Evolutionary conservation across 2,113 vertebrate genomes (phyloP).

Genomic region (Furnarius figulus): DNA sequence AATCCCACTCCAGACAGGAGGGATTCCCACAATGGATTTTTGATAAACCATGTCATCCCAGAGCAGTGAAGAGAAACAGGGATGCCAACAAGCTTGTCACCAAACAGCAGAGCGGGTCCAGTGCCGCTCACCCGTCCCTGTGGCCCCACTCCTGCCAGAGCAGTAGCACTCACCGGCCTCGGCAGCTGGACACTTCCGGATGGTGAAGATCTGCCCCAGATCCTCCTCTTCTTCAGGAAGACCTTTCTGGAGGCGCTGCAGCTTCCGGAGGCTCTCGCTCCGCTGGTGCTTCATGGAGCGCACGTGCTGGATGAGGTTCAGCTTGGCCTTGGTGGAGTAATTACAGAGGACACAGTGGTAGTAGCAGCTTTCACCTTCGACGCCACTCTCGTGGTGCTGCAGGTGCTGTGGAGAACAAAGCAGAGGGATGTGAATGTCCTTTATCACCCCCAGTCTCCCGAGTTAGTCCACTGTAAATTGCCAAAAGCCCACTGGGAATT

Average conservation of each 20-base stretch:
- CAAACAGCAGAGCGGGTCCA: fast-evolving
- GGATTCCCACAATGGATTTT: fast-evolving
- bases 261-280: slow-evolving; percentile 92
- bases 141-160: fast-evolving
- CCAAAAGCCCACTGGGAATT: not conserved
- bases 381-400: slow-evolving; percentile 93
- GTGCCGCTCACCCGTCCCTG: fast-evolving
- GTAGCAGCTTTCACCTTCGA: slow-evolving; percentile 94
- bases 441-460: not conserved
- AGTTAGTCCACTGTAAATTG: not conserved
- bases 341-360: slow-evolving; percentile 96
- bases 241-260: slow-evolving; percentile 95
- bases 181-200: slow-evolving; percentile 88
- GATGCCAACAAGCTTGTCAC: fast-evolving
- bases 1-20: not conserved
- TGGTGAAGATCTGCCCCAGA: slow-evolving; percentile 95
- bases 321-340: slow-evolving; percentile 99
- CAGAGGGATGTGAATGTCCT: not conserved
- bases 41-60: not conserved
- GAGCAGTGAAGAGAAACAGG: not conserved
- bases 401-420: slow-evolving; percentile 84
- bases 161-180: slow-evolving; percentile 84
- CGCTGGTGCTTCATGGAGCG: slow-evolving; percentile 99
- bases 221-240: slow-evolving; percentile 93
- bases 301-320: slow-evolving; percentile 98